Evolutionary conservation across 2,888 invertebrate genomes (phyloP), one percentile per base, ranked within the genome.

Genomic region (Hirtodrosophila cameraria): DNA sequence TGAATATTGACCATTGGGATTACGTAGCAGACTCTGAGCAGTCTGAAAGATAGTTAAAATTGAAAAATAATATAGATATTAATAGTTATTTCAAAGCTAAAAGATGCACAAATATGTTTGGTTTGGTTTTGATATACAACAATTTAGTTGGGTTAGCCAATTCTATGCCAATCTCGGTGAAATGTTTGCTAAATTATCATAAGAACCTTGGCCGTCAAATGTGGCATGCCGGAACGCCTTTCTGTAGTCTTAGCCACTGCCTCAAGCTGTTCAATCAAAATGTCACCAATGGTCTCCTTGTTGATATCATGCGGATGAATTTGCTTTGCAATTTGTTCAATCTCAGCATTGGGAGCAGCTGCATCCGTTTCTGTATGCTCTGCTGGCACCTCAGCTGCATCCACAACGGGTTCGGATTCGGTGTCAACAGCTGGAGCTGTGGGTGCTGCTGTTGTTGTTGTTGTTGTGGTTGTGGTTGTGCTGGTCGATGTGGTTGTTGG

Each of bases 1-100:
- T 0, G 95, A 94, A 85, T 95, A 95, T 80, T 95, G 94, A 2
- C 94, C 93, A 45, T 93, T 94, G 5, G 92, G 89, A 78, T 93
- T 93, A 0, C 93, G 88, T 28, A 91, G 64, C 30, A 91, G 63
- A 38, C 83, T 88, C 50, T 89, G 89, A 3, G 89, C 88, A 8
- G 93, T 91, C 94, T 94, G 89, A 18, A 83, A 83, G 13, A 59
- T 9, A 35, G 6, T 15, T 3, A 43, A 2, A 39, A 13, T 12
- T 20, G 20, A 28, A 5, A 1, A 6, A n/a, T n/a, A 31, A 13
- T 6, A 2, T n/a, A n/a, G n/a, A n/a, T n/a, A n/a, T n/a, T n/a
- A n/a, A n/a, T n/a, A n/a, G n/a, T n/a, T n/a, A n/a, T n/a, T n/a
- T n/a, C n/a, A n/a, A n/a, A 5, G 28, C 2, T 6, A 1, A 7